These are phyloP conservation scores for Microdon myrmicae DNA, from an alignment of 2,888 invertebrate genomes.

Conservation along the genomic window DNA sequence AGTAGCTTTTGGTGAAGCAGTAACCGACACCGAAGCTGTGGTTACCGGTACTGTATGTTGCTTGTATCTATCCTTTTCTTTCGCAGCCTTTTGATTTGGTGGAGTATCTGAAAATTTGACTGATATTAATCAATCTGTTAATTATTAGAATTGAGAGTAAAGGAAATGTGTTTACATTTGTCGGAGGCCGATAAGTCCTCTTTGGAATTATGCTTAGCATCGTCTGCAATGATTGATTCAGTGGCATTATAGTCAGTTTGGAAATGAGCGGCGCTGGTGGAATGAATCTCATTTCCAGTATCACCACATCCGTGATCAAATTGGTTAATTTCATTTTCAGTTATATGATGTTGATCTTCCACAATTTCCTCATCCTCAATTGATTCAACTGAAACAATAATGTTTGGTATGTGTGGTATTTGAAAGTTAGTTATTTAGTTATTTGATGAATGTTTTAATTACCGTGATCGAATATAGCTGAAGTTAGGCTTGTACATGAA, in stretches of 20 bases:
- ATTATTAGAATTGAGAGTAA: constrained; percentile 14
- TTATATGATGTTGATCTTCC: no score
- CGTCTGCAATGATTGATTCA: constrained; percentile 2
- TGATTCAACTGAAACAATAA: constrained; percentile 51
- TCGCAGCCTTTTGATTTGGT: no score
- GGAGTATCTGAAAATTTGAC: constrained; percentile 43
- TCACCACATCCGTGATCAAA: not conserved
- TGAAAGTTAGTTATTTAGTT: constrained; percentile 26
- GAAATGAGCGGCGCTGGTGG: not conserved
- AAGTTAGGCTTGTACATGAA: constrained; percentile 4
- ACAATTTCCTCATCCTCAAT: constrained; percentile 22
- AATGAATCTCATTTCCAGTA: constrained; percentile 1
- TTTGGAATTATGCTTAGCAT: constrained; percentile 3
- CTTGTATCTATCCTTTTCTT: no score
- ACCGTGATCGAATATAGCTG: constrained; percentile 35
- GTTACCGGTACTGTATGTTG: no score
- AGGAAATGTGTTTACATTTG: constrained; percentile 29
- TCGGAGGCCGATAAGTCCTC: not conserved
- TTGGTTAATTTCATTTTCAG: constrained; percentile 11
- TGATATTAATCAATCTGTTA: constrained; percentile 33
- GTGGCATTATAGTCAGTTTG: no score
- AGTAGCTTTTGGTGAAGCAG: constrained; percentile 1
- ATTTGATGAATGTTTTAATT: no score
- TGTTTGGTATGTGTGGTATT: constrained; percentile 41
- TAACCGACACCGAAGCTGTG: no score